A percentile compares a stretch with the other conserved stretches of the same genome.
These are phyloP conservation scores for Lutjanus erythropterus DNA, from an alignment of 2,113 vertebrate species.

Conservation along the genomic window DNA sequence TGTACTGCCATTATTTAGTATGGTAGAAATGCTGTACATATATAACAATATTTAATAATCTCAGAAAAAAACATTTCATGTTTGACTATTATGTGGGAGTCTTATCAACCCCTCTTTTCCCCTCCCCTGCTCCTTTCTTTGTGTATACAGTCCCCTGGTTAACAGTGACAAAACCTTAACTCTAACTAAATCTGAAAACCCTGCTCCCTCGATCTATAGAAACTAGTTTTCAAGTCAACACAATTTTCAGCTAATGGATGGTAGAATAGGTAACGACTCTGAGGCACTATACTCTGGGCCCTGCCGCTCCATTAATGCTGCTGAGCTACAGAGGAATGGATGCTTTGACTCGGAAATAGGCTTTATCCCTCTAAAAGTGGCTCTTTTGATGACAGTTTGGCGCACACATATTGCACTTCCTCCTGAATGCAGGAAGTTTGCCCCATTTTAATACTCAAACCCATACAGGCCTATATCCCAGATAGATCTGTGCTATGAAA, in stretches of 20 bases:
- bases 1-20: conserved; percentile 1
- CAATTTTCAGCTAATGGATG: conserved; percentile 66
- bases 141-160: neutral
- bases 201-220: conserved; percentile 39
- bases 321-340: conserved; percentile 53
- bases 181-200: conserved; percentile 41
- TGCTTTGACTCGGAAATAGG: conserved; percentile 65
- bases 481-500: conserved; percentile 71
- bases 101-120: neutral
- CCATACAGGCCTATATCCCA: conserved; percentile 49
- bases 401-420: conserved; percentile 62
- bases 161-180: conserved; percentile 10
- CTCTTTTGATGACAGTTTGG: conserved; percentile 62
- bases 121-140: neutral
- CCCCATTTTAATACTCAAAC: conserved; percentile 64
- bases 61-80: neutral
- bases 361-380: conserved; percentile 66
- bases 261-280: conserved; percentile 60
- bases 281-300: conserved; percentile 40
- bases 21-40: neutral
- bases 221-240: conserved; percentile 60
- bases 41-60: too few species aligned
- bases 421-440: conserved; percentile 59
- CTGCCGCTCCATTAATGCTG: conserved; percentile 55
- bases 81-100: neutral